A percentile compares a stretch with the other conserved stretches of the same genome.
phyloP scores from a whole-genome alignment of 2,797 vertebrate genomes.

The Haliaeetus albicilla region DNA sequence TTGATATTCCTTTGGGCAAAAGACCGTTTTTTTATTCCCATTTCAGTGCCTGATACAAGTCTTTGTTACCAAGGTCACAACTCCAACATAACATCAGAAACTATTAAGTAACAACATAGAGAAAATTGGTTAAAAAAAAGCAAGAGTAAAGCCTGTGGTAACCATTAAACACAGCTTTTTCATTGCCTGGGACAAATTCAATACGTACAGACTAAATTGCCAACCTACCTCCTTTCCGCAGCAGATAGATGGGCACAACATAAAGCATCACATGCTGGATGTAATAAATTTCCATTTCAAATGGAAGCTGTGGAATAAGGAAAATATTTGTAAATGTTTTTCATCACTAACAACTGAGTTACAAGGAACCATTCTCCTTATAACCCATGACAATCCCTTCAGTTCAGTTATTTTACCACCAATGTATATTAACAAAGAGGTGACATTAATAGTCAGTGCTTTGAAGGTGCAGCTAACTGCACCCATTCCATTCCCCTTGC shows the following conservation, averaged over 20 bases:
- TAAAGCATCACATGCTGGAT: slow-evolving; percentile 98
- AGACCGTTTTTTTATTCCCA: background rate
- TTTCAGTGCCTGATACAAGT: background rate
- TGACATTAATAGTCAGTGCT: background rate
- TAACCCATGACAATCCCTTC: background rate
- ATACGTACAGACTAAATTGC: background rate
- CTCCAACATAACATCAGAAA: background rate
- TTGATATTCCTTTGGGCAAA: background rate
- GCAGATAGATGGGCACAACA: slow-evolving; percentile 93
- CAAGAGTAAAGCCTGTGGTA: background rate
- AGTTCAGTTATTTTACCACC: background rate
- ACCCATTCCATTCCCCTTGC: background rate
- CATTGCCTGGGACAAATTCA: background rate
- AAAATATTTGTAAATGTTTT: slow-evolving; percentile 3
- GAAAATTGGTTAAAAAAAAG: background rate
- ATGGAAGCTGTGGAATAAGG: slow-evolving; percentile 85
- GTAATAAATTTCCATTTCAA: slow-evolving; percentile 97
- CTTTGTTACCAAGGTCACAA: background rate
- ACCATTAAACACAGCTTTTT: background rate
- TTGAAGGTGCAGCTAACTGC: background rate
- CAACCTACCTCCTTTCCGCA: slow-evolving; percentile 92
- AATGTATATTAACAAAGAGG: background rate
- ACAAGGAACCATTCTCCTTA: background rate
- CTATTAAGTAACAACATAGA: background rate
- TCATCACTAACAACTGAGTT: background rate